Conservation (phyloP, 1,140 invertebrate species). For the Argopecten irradians region DNA sequence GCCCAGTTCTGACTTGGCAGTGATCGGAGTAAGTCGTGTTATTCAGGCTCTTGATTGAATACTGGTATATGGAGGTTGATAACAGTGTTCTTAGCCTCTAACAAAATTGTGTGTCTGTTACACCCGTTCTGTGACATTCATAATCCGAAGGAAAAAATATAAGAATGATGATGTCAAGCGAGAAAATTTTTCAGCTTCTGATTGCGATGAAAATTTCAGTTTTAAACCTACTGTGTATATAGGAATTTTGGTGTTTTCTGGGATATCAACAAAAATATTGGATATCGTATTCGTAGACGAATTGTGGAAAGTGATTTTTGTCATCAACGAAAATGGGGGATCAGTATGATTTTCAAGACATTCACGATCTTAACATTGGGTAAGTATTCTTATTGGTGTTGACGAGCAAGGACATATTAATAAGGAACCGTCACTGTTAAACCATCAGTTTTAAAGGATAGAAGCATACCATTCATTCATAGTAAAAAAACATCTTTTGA, state of each 20-base stretch:
- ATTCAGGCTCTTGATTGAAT: neutral
- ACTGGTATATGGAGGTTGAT: neutral
- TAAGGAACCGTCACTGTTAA: neutral
- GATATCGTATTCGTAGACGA: neutral
- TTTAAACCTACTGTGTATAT: neutral
- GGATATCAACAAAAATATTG: neutral
- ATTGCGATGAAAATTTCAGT: neutral
- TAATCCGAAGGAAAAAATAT: neutral
- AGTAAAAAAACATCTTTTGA: too few species aligned
- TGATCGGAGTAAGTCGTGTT: neutral
- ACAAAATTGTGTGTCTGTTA: neutral
- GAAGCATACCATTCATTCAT: neutral
- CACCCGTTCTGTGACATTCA: neutral
- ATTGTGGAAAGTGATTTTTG: conserved; percentile 1
- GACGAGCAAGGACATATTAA: too few species aligned
- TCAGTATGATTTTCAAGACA: neutral
- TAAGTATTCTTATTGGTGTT: too few species aligned
- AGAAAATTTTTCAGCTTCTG: neutral
- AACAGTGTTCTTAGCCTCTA: neutral
- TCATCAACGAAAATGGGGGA: neutral
- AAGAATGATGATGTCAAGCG: neutral
- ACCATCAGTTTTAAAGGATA: neutral
- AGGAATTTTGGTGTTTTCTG: neutral
- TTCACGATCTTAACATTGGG: neutral
- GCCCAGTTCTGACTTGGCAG: neutral